Percentiles rank a stretch among this genome's conserved stretches.
These are phyloP conservation scores for Ctenopoma multispine DNA, from an alignment of 2,797 vertebrate genomes.

Conservation along the genomic window DNA sequence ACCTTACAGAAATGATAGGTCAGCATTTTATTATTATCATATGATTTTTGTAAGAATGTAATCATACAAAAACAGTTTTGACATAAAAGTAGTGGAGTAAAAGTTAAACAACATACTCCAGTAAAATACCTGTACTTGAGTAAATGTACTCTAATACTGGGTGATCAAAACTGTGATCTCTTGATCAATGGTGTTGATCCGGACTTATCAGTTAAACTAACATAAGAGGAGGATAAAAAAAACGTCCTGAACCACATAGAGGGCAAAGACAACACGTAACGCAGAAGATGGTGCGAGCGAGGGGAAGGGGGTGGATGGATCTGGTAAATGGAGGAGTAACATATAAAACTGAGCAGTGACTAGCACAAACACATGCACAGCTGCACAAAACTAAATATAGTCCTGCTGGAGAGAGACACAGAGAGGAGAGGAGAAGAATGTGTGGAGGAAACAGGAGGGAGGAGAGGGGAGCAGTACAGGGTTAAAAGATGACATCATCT, in stretches of 20 bases:
- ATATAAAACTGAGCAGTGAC: conserved; percentile 48
- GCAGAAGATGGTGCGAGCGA: conserved; percentile 24
- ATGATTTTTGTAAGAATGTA: too few relatives aligned
- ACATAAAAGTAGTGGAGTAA: too few relatives aligned
- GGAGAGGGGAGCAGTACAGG: conserved; percentile 57
- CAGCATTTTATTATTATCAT: too few relatives aligned
- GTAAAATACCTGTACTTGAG: too few relatives aligned
- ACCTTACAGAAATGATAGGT: too few relatives aligned
- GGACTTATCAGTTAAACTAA: not conserved
- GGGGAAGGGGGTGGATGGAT: conserved; percentile 16
- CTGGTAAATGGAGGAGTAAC: conserved; percentile 48
- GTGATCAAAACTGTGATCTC: too few relatives aligned
- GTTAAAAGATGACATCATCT: conserved; percentile 83
- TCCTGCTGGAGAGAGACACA: conserved; percentile 49
- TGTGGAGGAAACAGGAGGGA: conserved; percentile 60
- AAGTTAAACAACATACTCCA: too few relatives aligned
- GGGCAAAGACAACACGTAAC: conserved; percentile 33
- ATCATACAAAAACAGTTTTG: too few relatives aligned
- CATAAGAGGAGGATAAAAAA: conserved; percentile 6
- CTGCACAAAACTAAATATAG: conserved; percentile 77
- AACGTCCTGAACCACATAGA: conserved; percentile 6
- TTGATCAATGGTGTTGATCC: not conserved
- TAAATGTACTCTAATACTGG: too few relatives aligned
- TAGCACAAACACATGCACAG: conserved; percentile 43
- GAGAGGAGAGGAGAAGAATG: conserved; percentile 41